A percentile compares a stretch with the other conserved stretches of the same genome.
Conservation (phyloP, 2,888 invertebrate species). For the Acleris laterana region DNA sequence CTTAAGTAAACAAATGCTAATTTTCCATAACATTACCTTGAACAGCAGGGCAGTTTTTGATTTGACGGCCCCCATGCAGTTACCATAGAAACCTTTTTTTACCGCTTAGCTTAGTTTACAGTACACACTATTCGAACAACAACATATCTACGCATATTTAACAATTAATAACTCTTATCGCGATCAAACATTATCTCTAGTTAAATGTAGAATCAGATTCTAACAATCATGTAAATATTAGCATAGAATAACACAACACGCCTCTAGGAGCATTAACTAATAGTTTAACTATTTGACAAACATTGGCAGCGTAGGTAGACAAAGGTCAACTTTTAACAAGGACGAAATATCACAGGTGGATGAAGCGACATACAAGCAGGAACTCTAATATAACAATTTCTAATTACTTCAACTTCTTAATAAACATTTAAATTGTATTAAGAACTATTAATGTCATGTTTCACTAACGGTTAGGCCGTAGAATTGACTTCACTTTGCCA, state of each 20-base stretch:
- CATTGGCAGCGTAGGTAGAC: conserved; percentile 61
- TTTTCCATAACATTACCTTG: conserved; percentile 59
- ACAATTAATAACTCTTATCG: conserved; percentile 41
- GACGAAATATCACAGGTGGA: conserved; percentile 79
- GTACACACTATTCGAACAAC: conserved; percentile 44
- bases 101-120: conserved; percentile 38
- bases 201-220: conserved; percentile 48
- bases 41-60: conserved; percentile 70
- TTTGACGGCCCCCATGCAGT: conserved; percentile 80
- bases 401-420: conserved; percentile 52
- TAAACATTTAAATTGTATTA: conserved; percentile 46
- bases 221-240: conserved; percentile 48
- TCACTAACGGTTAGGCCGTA: conserved; percentile 64
- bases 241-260: conserved; percentile 58
- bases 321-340: conserved; percentile 62
- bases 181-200: conserved; percentile 42
- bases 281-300: conserved; percentile 50
- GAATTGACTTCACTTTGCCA: conserved; percentile 75
- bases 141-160: conserved; percentile 44
- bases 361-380: conserved; percentile 80
- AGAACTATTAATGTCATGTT: conserved; percentile 54
- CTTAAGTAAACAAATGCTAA: not conserved
- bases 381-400: conserved; percentile 70
- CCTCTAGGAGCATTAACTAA: conserved; percentile 60
- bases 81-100: conserved; percentile 52